Percentiles rank a stretch among this genome's conserved stretches.
These are phyloP conservation scores for Ernsta delagoae DNA, from an alignment of 2,888 invertebrate genomes.

Conservation along the genomic window DNA sequence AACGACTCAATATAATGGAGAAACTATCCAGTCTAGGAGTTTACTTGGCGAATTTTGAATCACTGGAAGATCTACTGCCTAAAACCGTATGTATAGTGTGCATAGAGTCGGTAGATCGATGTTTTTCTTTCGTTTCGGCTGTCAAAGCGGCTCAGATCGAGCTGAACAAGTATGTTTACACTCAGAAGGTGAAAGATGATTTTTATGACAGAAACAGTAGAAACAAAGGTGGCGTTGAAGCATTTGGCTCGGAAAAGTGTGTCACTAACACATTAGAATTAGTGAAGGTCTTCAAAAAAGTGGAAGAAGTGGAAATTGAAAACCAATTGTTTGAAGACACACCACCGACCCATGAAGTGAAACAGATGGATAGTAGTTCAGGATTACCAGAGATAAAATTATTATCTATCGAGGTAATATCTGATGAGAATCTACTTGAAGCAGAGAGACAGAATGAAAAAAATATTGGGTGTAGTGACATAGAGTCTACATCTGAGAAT, in stretches of 20 bases:
- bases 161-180: slow-evolving; percentile 46
- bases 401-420: neutral
- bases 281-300: neutral
- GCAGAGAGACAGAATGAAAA: neutral
- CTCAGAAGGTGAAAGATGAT: neutral
- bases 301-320: neutral
- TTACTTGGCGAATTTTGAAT: slow-evolving; percentile 2
- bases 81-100: slow-evolving; percentile 29
- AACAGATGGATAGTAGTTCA: neutral
- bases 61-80: slow-evolving; percentile 14
- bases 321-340: neutral
- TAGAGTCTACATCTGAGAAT: neutral
- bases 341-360: neutral
- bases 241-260: neutral
- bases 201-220: neutral
- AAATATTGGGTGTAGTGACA: neutral
- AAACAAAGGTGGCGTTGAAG: neutral
- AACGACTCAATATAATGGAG: neutral
- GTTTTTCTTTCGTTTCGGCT: slow-evolving; percentile 57
- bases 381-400: neutral
- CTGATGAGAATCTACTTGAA: neutral
- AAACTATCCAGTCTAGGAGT: neutral
- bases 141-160: slow-evolving; percentile 60
- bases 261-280: neutral
- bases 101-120: slow-evolving; percentile 47